Percentiles rank a stretch among this genome's conserved stretches.
These are phyloP conservation scores for Globia sparganii DNA, from an alignment of 2,888 invertebrate genomes.

Conservation along the genomic window DNA sequence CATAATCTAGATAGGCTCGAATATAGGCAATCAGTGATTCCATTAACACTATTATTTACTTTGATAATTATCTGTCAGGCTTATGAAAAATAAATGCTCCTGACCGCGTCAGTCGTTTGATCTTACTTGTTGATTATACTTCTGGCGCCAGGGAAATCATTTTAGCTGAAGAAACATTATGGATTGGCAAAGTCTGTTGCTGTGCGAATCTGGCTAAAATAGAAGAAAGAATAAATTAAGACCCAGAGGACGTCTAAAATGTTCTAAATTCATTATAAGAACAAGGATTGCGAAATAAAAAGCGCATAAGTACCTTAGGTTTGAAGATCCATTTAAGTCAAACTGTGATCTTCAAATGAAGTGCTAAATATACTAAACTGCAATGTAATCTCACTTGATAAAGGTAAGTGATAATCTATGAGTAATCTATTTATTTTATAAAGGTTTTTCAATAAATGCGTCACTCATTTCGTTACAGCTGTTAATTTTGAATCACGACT, in stretches of 20 bases:
- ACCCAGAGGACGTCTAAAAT: not conserved
- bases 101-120: not conserved
- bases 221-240: not conserved
- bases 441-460: slow-evolving; percentile 44
- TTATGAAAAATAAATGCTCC: slow-evolving; percentile 21
- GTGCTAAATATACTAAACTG: slow-evolving; percentile 10
- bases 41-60: slow-evolving; percentile 42
- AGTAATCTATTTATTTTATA: slow-evolving; percentile 34
- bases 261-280: not conserved
- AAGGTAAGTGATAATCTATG: slow-evolving; percentile 18
- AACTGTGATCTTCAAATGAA: not conserved
- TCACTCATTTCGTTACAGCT: slow-evolving; percentile 45
- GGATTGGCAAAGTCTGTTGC: not conserved
- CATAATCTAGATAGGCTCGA: slow-evolving; percentile 38
- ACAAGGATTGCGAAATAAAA: not conserved
- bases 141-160: not conserved
- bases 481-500: slow-evolving; percentile 59
- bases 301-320: not conserved
- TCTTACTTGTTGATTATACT: not conserved
- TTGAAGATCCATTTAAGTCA: not conserved
- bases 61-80: slow-evolving; percentile 16
- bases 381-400: slow-evolving; percentile 2
- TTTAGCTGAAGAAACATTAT: not conserved
- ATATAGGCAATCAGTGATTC: slow-evolving; percentile 20
- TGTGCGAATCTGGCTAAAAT: not conserved